Evolutionary conservation across 2,888 invertebrate genomes (phyloP), one percentile per base, ranked within the genome.

Genomic region (Melieria picta): DNA sequence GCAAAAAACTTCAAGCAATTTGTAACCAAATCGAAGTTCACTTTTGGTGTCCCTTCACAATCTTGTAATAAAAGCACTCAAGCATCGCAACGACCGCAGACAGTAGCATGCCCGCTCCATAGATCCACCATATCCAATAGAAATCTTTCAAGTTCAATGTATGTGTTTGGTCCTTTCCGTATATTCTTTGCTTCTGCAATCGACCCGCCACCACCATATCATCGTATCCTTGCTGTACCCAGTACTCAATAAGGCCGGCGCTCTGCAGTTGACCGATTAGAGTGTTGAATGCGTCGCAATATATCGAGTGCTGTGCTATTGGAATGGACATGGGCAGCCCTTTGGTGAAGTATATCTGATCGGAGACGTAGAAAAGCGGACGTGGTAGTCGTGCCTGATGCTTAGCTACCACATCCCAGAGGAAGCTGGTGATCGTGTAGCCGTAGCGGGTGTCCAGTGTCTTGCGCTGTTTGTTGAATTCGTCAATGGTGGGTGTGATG

Each of bases 81-180:
- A 30, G 30, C 52, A 52, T 0, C 30, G 30, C 30, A 42, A 42
- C 46, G n/a, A 13, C 16, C 42, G 56, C 5, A 10, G 65, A 16
- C 16, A 55, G 7, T 1, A 7, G 5, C 9, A 71, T n/a, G n/a
- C 60, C 50, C 9, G 60, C 45, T 3, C 57, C 47, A 65, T 62
- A 71, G 0, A 67, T 0, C 64, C 43, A 58, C 71, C 67, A 72
- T n/a, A 64, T 45, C 63, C 50, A 58, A 10, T 67, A 52, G 1
- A 67, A 58, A 16, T 72, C 63, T 9, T 52, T 9, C 46, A 72
- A 50, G 50, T 7, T 16, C 4, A 72, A n/a, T 6, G 9, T 5
- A 30, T 73, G 57, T 7, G 42, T 52, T 7, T 30, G 9, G 1
- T 58, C 46, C 1, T 13, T 3, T 11, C 9, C 5, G 4, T 7